Base-by-base conservation (phyloP, 2,888 invertebrate genomes). In the Achlya flavicornis region DNA sequence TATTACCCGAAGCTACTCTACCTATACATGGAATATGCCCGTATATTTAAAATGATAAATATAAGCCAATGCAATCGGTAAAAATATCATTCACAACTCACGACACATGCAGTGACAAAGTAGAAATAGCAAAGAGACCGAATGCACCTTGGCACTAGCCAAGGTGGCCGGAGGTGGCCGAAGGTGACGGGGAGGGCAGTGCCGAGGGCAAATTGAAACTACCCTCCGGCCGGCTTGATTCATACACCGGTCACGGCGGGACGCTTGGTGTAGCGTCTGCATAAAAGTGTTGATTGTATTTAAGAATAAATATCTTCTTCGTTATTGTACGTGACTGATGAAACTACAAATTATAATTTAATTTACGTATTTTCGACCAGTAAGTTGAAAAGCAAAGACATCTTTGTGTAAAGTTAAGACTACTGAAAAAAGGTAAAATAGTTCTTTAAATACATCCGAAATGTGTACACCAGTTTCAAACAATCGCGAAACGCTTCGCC, bases 201-300 rank as follows among this genome's bases (percentile, higher is more conserved):
- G 72, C 76, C 74, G 75, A 76, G 78, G 81, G 85, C 85, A 87
- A 90, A 89, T 90, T 91, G 91, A 89, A 89, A 90, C 85, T 83
- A 82, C 84, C 82, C 85, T 72, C 70, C 75, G 74, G 71, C 74
- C 74, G 69, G 63, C 73, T 77, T 83, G 84, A 89, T 90, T 90
- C 87, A 80, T 82, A 90, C 86, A 77, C 90, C 74, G 83, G 86
- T 88, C 89, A 90, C 90, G 89, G 71, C 71, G 72, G 69, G 72
- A 69, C 60, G 33, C 58, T 64, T 64, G 11, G 8, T 12, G 83
- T 83, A 90, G 68, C 14, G 87, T 74, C 67, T 63, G 83, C 86
- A 87, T 43, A 84, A 70, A 58, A 71, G 19, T 7, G 6, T 16
- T 3, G 41, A 41, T 16, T 48, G 48, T 7, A n/a, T 48, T 2